Percentiles rank a stretch among this genome's conserved stretches.
These are phyloP conservation scores for Apodemia zela DNA, from an alignment of 2,888 invertebrate species.

Conservation along the genomic window DNA sequence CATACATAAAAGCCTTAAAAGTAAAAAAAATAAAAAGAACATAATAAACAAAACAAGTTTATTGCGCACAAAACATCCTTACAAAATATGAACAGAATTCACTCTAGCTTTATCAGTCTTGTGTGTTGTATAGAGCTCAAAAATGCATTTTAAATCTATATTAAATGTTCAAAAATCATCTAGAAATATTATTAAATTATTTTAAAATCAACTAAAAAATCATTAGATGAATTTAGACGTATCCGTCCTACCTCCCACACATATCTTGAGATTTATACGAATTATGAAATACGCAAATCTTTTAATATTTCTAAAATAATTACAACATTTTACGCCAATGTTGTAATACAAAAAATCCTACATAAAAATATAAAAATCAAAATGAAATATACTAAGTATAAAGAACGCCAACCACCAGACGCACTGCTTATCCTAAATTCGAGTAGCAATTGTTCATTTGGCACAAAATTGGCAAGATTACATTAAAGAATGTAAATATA, in stretches of 20 bases:
- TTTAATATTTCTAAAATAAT: background rate
- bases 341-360: background rate
- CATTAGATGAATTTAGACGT: too few relatives aligned
- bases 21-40: constrained; percentile 61
- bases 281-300: background rate
- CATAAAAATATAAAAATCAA: background rate
- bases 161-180: constrained; percentile 36
- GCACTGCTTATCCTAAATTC: constrained; percentile 3
- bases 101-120: constrained; percentile 74
- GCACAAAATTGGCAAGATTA: constrained; percentile 7
- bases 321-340: background rate
- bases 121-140: constrained; percentile 76
- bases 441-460: background rate
- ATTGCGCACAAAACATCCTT: constrained; percentile 77
- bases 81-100: constrained; percentile 65
- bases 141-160: constrained; percentile 71
- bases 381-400: background rate
- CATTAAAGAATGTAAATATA: background rate
- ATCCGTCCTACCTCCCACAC: constrained; percentile 17
- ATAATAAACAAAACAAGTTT: constrained; percentile 67
- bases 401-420: background rate
- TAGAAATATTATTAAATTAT: constrained; percentile 37
- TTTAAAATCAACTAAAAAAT: constrained; percentile 28
- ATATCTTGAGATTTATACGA: constrained; percentile 23
- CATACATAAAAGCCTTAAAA: constrained; percentile 27